Evolutionary conservation across 2,113 vertebrate genomes (phyloP).

Genomic region (Onychostoma macrolepis): DNA sequence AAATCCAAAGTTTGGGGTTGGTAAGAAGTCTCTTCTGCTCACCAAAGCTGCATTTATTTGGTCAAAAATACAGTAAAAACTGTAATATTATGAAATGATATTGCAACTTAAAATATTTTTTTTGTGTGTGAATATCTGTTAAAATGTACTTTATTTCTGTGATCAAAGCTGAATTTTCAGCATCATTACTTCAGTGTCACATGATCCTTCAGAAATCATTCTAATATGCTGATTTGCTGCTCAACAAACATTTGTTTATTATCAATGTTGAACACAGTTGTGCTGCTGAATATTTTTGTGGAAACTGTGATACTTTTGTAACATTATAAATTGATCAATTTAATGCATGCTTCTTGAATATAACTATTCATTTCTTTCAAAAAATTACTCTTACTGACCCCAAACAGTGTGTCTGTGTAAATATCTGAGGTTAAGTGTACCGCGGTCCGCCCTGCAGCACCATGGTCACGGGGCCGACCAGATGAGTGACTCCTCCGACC

Average conservation of each 20-base stretch:
- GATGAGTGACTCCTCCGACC: conserved; percentile 93
- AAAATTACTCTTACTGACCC: not conserved
- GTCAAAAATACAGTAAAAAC: not conserved
- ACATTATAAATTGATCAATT: not conserved
- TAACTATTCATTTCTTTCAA: not conserved
- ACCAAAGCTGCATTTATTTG: not conserved
- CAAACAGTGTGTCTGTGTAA: not conserved
- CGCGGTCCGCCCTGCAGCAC: conserved; percentile 96
- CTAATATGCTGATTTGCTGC: not conserved
- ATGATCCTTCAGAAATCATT: not conserved
- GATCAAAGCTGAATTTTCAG: not conserved
- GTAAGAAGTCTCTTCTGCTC: not conserved
- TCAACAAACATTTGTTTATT: not conserved
- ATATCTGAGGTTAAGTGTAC: conserved; percentile 63
- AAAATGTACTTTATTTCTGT: not conserved
- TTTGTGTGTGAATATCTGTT: not conserved
- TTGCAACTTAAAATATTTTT: not conserved
- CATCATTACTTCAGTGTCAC: not conserved
- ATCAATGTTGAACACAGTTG: not conserved
- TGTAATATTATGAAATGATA: not conserved
- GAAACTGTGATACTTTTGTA: not conserved
- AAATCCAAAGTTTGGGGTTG: not conserved
- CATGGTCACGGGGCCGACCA: conserved; percentile 96
- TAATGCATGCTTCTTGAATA: not conserved
- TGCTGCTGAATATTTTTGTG: not conserved